Base-by-base conservation (phyloP, 2,113 vertebrate species). In the Corythaixoides concolor region DNA sequence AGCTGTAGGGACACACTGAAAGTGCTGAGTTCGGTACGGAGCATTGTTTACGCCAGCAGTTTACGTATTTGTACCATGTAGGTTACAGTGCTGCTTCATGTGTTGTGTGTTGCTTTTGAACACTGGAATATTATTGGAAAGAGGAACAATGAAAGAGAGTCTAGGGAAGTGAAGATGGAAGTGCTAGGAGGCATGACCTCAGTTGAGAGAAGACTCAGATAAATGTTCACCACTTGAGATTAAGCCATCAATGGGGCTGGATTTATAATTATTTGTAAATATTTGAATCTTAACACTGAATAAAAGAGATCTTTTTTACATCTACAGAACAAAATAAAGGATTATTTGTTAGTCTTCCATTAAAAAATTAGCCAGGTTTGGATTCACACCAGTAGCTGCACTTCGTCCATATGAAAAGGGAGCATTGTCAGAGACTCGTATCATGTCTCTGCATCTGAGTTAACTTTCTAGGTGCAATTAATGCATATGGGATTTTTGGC, bases 11-110 rank as follows among this genome's bases (percentile, higher is more conserved):
- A 22, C 53, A 22, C 15, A 20, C 2, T 2, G 8, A 12, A 79
- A 58, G 37, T 24, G 59, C 11, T 62, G 43, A 82, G 33, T 43
- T 76, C 0, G 0, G 8, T 50, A 13, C 0, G 0, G 15, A 49
- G 5, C 30, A 5, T 28, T 39, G 20, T 27, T 77, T 74, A 43
- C 19, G 49, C 28, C 18, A 28, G 16, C 5, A 17, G 20, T 84
- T 66, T 58, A 14, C 58, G 27, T 17, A 18, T 32, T 83, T 50
- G 6, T 35, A 41, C 14, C 10, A 4, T 15, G 19, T 33, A 52
- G 30, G 30, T 52, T 77, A 56, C 20, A 28, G 13, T n/a, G 9
- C 32, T 62, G 19, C 30, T 85, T 91, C 2, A 0, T 59, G 5
- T 59, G 15, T 13, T 4, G 2, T 62, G 9, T 76, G n/a, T 27